Evolutionary conservation across 1,140 invertebrate species (phyloP).

Genomic region (Scylla paramamosain): DNA sequence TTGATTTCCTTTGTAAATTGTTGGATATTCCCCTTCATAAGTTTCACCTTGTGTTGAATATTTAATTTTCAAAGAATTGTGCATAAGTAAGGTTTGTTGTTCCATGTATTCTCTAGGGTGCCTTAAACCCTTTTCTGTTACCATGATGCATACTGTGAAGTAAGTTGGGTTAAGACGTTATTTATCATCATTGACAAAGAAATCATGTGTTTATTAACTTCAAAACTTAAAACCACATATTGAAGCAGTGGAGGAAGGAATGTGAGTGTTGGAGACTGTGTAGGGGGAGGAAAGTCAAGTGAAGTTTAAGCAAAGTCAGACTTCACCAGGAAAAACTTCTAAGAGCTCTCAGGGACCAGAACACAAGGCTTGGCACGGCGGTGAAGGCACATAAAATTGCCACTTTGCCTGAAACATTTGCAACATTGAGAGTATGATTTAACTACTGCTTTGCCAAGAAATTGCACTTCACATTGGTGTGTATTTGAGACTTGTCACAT

Average conservation of each 20-base stretch:
- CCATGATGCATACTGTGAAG: neutral
- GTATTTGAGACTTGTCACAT: neutral
- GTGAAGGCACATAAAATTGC: neutral
- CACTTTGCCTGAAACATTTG: neutral
- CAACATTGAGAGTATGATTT: neutral
- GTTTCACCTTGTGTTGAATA: neutral
- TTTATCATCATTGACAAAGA: neutral
- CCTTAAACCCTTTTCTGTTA: slow-evolving; percentile 18
- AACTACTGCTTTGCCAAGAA: neutral
- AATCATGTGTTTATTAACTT: neutral
- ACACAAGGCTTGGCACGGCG: neutral
- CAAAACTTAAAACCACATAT: neutral
- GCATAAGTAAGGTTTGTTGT: neutral
- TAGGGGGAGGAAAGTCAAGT: neutral
- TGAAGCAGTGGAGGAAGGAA: neutral
- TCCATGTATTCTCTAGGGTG: slow-evolving; percentile 26
- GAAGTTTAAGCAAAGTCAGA: neutral
- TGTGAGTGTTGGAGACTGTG: neutral
- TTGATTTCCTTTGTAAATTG: neutral
- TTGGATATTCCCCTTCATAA: neutral
- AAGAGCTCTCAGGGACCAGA: slow-evolving; percentile 5
- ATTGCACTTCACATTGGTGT: too few species aligned
- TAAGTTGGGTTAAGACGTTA: neutral
- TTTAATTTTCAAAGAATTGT: neutral
- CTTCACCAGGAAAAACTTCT: neutral